These are phyloP conservation scores for Acrocephalus kingi DNA, from an alignment of 2,113 vertebrate genomes.

Conservation along the genomic window DNA sequence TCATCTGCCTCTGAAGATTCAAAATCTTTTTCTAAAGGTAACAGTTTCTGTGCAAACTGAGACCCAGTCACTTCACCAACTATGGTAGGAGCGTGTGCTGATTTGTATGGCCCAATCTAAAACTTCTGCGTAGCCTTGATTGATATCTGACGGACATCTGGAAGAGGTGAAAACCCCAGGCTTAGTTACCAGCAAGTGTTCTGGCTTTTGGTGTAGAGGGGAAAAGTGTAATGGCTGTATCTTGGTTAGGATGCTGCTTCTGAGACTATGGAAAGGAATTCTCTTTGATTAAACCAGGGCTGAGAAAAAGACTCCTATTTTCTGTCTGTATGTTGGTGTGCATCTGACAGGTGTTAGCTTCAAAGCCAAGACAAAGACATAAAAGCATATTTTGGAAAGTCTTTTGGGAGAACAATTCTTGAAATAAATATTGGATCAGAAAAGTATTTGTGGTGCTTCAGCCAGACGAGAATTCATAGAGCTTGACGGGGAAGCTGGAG, in stretches of 20 bases:
- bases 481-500: not conserved
- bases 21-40: not conserved
- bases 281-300: not conserved
- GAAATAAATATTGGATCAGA: not conserved
- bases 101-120: not conserved
- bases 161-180: not conserved
- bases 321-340: not conserved
- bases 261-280: not conserved
- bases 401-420: not conserved
- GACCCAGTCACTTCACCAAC: not conserved
- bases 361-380: constrained; percentile 8
- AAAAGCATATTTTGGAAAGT: not conserved
- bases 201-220: not conserved
- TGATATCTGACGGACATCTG: not conserved
- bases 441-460: not conserved
- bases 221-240: not conserved
- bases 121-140: not conserved
- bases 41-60: not conserved
- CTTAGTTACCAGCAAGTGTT: not conserved
- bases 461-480: not conserved
- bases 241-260: not conserved
- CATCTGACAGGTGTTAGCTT: not conserved
- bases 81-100: accelerated
- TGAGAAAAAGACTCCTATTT: not conserved
- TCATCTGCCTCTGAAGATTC: not conserved